Conservation (phyloP, 2,888 invertebrate genomes). For the Coremacera marginata region DNA sequence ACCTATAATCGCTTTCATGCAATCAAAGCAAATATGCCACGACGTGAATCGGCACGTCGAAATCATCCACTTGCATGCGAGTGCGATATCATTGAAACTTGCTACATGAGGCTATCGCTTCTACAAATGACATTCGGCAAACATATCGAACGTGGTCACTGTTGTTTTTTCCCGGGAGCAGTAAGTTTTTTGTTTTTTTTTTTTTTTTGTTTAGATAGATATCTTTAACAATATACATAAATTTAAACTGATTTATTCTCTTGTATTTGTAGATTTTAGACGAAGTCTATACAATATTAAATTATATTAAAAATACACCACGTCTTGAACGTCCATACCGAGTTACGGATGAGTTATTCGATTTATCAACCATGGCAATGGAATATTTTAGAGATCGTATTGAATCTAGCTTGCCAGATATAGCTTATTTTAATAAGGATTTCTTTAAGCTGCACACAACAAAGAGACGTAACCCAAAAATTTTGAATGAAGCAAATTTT, state of each 20-base stretch:
- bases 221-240: not conserved
- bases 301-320: conserved; percentile 84
- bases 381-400: conserved; percentile 96
- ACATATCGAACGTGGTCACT: conserved; percentile 92
- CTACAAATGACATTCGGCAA: conserved; percentile 95
- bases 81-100: conserved; percentile 92
- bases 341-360: conserved; percentile 93
- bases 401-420: conserved; percentile 89
- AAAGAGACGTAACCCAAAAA: conserved; percentile 59
- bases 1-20: conserved; percentile 87
- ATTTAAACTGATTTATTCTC: not conserved
- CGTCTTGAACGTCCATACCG: conserved; percentile 89
- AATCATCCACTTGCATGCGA: conserved; percentile 92
- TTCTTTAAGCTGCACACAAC: conserved; percentile 76
- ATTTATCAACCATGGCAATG: conserved; percentile 97
- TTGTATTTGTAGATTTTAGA: conserved; percentile 81
- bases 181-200: conserved; percentile 74
- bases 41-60: conserved; percentile 87
- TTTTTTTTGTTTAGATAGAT: not conserved
- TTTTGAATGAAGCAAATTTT: not conserved
- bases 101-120: conserved; percentile 91
- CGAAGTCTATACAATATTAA: conserved; percentile 88
- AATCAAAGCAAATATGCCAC: conserved; percentile 92
- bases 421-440: conserved; percentile 88
- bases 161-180: conserved; percentile 95